Conservation (phyloP, 2,888 invertebrate genomes). For the Mystacides longicornis region DNA sequence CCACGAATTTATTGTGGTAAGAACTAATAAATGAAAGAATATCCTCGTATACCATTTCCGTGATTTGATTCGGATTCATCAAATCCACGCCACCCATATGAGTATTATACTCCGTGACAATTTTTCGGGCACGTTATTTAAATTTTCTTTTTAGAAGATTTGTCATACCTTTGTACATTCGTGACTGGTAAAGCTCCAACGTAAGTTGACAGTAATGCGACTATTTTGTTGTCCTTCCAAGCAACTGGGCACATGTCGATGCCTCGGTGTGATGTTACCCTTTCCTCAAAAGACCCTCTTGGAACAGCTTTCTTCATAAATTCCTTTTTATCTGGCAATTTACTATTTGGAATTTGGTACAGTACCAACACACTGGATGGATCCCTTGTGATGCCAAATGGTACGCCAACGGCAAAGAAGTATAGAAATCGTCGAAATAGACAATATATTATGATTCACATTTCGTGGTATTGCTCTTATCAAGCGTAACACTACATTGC, state of each 20-base stretch:
- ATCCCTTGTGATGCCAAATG: slow-evolving; percentile 24
- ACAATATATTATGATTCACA: slow-evolving; percentile 18
- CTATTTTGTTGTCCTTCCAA: slow-evolving; percentile 4
- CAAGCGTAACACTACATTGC: slow-evolving; percentile 27
- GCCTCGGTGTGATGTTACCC: slow-evolving; percentile 30
- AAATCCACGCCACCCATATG: slow-evolving; percentile 28
- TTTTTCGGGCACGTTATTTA: slow-evolving; percentile 25
- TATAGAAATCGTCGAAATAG: slow-evolving; percentile 26
- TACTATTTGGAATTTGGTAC: slow-evolving; percentile 23
- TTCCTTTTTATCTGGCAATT: slow-evolving; percentile 28
- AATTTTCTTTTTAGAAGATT: slow-evolving; percentile 25
- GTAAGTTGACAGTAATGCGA: slow-evolving; percentile 14
- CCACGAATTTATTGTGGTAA: slow-evolving; percentile 24
- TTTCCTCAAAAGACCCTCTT: slow-evolving; percentile 32
- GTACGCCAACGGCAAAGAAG: slow-evolving; percentile 22
- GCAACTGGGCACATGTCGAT: slow-evolving; percentile 23
- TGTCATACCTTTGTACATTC: slow-evolving; percentile 22
- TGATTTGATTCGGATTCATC: slow-evolving; percentile 26
- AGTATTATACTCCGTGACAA: slow-evolving; percentile 27
- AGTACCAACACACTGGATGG: slow-evolving; percentile 23
- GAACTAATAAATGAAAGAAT: slow-evolving; percentile 25
- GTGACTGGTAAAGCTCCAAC: slow-evolving; percentile 22
- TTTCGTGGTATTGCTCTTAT: slow-evolving; percentile 22
- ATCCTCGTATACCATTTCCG: slow-evolving; percentile 26
- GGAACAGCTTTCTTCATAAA: slow-evolving; percentile 32